Conservation (phyloP, 1,140 invertebrate genomes). For the Temnothorax curvispinosus region DNA sequence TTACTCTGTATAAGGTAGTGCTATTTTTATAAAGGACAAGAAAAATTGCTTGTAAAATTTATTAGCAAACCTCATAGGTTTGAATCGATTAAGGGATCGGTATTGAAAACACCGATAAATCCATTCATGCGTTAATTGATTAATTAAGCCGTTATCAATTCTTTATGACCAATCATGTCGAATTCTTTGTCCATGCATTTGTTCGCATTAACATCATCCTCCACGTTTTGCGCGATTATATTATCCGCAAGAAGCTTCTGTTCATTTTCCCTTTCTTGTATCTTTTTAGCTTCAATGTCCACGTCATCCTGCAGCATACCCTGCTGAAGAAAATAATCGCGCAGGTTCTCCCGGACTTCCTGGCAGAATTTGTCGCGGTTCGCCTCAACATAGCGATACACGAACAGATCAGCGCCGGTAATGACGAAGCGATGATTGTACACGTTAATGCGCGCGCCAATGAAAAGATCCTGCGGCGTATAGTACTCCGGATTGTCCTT, state of each 20-base stretch:
- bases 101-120: constrained; percentile 8
- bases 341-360: constrained; percentile 87
- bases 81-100: background rate
- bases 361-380: constrained; percentile 89
- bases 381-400: constrained; percentile 90
- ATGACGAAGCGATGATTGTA: constrained; percentile 90
- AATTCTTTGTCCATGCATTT: background rate
- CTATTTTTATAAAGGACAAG: constrained; percentile 10
- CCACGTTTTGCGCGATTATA: background rate
- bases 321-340: constrained; percentile 86
- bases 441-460: constrained; percentile 88
- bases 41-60: constrained; percentile 30
- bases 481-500: constrained; percentile 88
- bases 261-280: constrained; percentile 18
- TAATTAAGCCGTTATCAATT: constrained; percentile 8
- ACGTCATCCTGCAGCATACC: constrained; percentile 63
- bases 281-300: background rate
- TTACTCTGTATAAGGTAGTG: constrained; percentile 5
- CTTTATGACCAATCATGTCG: background rate
- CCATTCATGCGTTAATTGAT: constrained; percentile 14
- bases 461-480: constrained; percentile 89
- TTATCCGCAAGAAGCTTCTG: background rate
- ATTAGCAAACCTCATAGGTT: background rate
- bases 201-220: background rate
- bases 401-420: constrained; percentile 89